Conservation (phyloP, 2,113 vertebrate genomes). For the Sardina pilchardus region DNA sequence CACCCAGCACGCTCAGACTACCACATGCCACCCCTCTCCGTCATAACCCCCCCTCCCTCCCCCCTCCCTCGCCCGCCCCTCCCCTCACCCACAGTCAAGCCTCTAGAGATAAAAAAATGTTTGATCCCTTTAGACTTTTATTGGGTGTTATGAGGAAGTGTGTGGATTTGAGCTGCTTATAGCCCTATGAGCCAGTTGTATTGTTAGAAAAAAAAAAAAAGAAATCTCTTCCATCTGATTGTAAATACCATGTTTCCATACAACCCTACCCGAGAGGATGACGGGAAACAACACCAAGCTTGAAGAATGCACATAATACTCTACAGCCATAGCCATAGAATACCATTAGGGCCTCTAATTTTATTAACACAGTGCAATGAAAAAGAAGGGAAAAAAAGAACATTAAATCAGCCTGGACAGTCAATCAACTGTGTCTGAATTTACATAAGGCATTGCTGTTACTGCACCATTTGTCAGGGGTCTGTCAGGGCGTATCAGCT, state of each 20-base stretch:
- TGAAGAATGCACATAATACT: not conserved
- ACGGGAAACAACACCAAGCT: not conserved
- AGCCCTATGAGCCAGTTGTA: not conserved
- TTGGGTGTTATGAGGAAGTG: slow-evolving; percentile 6
- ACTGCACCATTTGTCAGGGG: not conserved
- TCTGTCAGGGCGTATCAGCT: not conserved
- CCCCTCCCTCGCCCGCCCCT: not conserved
- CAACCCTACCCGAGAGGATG: not conserved
- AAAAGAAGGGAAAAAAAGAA: not conserved
- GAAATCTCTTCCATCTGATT: not conserved
- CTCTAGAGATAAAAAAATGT: slow-evolving; percentile 1
- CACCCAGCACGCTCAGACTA: not conserved
- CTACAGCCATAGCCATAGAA: not conserved
- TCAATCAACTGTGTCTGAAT: not conserved
- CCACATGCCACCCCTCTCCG: not conserved
- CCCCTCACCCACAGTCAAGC: not conserved
- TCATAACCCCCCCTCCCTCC: not conserved
- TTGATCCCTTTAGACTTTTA: slow-evolving; percentile 14
- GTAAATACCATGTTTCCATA: slow-evolving; percentile 11
- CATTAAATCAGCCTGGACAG: not conserved
- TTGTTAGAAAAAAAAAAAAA: not conserved
- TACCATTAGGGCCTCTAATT: not conserved
- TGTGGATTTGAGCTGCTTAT: slow-evolving; percentile 1
- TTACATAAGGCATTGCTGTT: not conserved
- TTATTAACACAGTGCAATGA: not conserved